Evolutionary conservation across 2,888 invertebrate genomes (phyloP).

Genomic region (Chironomus tentans): DNA sequence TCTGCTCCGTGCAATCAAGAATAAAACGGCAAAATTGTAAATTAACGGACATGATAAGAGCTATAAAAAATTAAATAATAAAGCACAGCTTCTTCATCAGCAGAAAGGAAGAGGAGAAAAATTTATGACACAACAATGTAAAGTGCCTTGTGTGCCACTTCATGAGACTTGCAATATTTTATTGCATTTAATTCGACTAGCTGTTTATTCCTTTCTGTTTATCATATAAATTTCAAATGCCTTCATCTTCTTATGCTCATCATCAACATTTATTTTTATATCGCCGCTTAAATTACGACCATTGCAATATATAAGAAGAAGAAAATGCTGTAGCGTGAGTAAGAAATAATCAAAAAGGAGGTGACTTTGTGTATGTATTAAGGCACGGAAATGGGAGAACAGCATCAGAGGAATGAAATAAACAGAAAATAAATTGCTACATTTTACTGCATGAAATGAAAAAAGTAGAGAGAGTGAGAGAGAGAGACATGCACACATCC

Average conservation of each 20-base stretch:
- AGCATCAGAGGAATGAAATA: background rate
- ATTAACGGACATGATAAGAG: constrained; percentile 6
- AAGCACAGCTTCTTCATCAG: background rate
- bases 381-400: background rate
- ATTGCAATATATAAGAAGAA: background rate
- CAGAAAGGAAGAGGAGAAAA: background rate
- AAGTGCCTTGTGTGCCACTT: background rate
- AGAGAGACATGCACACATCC: background rate
- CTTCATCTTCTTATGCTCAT: background rate
- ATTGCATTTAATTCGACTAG: background rate
- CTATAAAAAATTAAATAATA: background rate
- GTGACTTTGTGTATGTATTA: background rate
- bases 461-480: too few species aligned
- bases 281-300: background rate
- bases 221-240: background rate
- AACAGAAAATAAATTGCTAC: background rate
- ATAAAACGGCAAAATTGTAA: background rate
- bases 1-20: background rate
- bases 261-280: background rate
- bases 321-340: background rate
- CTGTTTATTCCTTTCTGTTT: background rate
- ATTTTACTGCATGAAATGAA: background rate
- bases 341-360: background rate
- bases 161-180: constrained; percentile 1
- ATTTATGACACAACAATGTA: background rate